Conservation (phyloP, 2,113 vertebrate genomes). For the Spermophilus dauricus region DNA sequence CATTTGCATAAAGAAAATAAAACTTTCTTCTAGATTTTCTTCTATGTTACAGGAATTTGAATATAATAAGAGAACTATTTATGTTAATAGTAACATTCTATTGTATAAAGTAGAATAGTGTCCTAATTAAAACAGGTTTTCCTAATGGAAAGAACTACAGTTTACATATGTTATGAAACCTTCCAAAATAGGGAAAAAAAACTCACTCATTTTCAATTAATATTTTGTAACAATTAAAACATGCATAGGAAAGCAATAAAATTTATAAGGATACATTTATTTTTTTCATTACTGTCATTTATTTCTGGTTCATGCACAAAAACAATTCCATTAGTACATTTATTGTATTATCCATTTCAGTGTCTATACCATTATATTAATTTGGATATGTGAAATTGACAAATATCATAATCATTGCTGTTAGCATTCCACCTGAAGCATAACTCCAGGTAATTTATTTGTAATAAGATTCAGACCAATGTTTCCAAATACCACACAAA, state of each 20-base stretch:
- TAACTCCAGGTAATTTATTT: slow-evolving; percentile 44
- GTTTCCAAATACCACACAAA: slow-evolving; percentile 59
- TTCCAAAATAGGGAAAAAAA: slow-evolving; percentile 50
- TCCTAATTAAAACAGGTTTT: neutral
- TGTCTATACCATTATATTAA: slow-evolving; percentile 77
- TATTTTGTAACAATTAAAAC: slow-evolving; percentile 73
- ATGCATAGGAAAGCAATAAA: slow-evolving; percentile 70
- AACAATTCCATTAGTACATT: slow-evolving; percentile 82
- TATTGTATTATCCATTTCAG: slow-evolving; percentile 74
- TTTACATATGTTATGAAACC: neutral
- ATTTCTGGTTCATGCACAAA: slow-evolving; percentile 83
- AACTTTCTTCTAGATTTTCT: slow-evolving; percentile 22
- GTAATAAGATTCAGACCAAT: slow-evolving; percentile 60
- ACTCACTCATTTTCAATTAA: neutral
- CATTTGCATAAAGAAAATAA: slow-evolving; percentile 7
- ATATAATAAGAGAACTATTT: slow-evolving; percentile 2
- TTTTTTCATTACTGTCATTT: slow-evolving; percentile 77
- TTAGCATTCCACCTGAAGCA: slow-evolving; percentile 52
- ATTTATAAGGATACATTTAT: slow-evolving; percentile 80
- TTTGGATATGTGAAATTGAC: slow-evolving; percentile 66
- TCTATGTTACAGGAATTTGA: neutral
- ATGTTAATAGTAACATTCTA: slow-evolving; percentile 3
- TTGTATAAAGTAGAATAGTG: neutral
- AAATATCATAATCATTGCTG: slow-evolving; percentile 53
- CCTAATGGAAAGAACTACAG: neutral